Evolutionary conservation across 2,888 invertebrate genomes (phyloP), one percentile per base, ranked within the genome.

Genomic region (Temnothorax ravouxi): DNA sequence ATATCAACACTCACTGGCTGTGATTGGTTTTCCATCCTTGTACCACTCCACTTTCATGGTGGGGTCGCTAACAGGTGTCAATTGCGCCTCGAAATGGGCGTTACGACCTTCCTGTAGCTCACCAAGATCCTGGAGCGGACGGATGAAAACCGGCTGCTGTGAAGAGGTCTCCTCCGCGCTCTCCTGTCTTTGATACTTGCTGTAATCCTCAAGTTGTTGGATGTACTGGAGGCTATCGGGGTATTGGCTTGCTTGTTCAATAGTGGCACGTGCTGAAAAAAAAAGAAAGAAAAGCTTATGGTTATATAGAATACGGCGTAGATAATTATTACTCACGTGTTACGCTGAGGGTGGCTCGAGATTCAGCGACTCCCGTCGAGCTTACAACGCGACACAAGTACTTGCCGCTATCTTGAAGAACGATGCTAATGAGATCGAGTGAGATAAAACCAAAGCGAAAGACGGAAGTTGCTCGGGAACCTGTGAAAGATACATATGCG

Each of bases 401-500:
- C 95, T 98, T 98, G 84, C 98, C 99, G 92, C 97, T 97, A 94
- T 99, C 99, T 93, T 97, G 97, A 88, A 97, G 95, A 90, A 97
- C 97, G 84, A 98, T 96, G 95, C 98, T 98, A 91, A 99, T 96
- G 94, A 99, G 96, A 94, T 99, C 99, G 91, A 99, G 96, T 90
- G 99, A 98, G 93, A 99, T 99, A 95, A 99, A 99, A 92, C 99
- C 99, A 95, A 99, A 99, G 95, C 99, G 98, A 96, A 99, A 98
- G 93, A 98, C 97, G 88, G 98, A 98, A 93, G 98, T 99, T 94
- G 98, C 98, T 94, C 99, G 97, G 90, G 99, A 99, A 96, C 99
- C 99, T 99, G 92, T 29, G 15, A 38, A 77, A 83, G 13, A 66
- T 59, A 41, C 8, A 44, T 64, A 62, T 47, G 8, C 9, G 50